Evolutionary conservation across 30 jellyfish, hydroid and myxozoan species (phyloP), one percentile per base, ranked within the genome.

Genomic region (Pseudorhiza aurosa): DNA sequence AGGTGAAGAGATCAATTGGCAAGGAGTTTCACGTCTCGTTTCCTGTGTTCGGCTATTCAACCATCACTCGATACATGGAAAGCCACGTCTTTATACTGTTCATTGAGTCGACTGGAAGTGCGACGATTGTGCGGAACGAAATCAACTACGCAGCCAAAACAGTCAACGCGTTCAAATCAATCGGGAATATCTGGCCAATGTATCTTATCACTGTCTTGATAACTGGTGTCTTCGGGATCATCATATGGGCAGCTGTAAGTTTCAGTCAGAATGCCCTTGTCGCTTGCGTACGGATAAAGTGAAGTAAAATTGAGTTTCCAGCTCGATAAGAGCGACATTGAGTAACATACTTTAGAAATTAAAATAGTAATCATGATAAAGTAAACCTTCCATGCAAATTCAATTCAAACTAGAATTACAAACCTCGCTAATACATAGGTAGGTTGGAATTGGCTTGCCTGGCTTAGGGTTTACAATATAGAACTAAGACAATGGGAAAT

Each of bases 211-310:
- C 82, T 22, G 44, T 87, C 0, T 36, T 69, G 6, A 19, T 87
- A 1, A 73, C 96, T 22, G 57, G 50, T 22, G 77, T 76, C 6
- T 67, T 31, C 19, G 88, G 88, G 36, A 87, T 76, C 35, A 37
- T 87, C 55, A 69, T 75, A 8, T 87, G 96, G 96, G 57, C 50
- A 0, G 63, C 68, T 58, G 96, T 87, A 87, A 56, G 96, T 64
- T 31, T 14, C 77, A n/a, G 18, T 14, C 14, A 49, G 22, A 15
- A 29, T 49, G n/a, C n/a, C n/a, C n/a, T n/a, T n/a, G n/a, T n/a
- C n/a, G n/a, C n/a, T n/a, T n/a, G n/a, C n/a, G n/a, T n/a, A n/a
- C n/a, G n/a, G n/a, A n/a, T n/a, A n/a, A n/a, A n/a, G n/a, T n/a
- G n/a, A n/a, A n/a, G n/a, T n/a, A n/a, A n/a, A n/a, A n/a, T n/a